Percentiles rank a stretch among this genome's conserved stretches.
Conservation (phyloP, 2,113 vertebrate genomes). For the Sapayoa aenigma region DNA sequence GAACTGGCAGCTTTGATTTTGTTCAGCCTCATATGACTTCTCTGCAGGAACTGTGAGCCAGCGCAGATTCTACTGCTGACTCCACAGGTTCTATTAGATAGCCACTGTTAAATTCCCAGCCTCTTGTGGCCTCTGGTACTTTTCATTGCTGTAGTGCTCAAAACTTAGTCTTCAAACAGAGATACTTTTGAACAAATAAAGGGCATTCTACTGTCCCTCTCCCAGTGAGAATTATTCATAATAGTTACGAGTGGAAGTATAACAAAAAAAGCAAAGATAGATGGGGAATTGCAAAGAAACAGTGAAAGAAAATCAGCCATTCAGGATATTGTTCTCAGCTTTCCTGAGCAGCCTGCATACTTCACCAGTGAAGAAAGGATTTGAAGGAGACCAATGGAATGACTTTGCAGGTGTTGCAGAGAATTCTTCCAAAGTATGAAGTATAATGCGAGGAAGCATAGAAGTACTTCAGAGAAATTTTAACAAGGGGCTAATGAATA, state of each 20-base stretch:
- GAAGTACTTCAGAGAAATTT: conserved; percentile 11
- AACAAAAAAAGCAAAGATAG: not conserved
- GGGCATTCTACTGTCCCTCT: not conserved
- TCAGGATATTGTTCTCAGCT: not conserved
- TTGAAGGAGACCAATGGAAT: not conserved
- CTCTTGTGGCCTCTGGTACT: not conserved
- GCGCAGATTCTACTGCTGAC: not conserved
- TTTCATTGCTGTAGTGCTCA: not conserved
- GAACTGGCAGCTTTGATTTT: not conserved
- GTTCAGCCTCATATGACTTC: rapidly evolving
- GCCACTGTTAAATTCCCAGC: not conserved
- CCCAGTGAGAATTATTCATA: not conserved
- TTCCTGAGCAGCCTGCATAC: not conserved
- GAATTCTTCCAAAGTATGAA: not conserved
- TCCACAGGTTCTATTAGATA: not conserved
- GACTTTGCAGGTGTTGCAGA: conserved; percentile 24
- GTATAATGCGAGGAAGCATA: not conserved
- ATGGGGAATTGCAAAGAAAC: not conserved
- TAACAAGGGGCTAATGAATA: conserved; percentile 20
- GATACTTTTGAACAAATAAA: not conserved
- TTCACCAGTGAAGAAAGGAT: not conserved
- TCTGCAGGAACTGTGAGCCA: rapidly evolving
- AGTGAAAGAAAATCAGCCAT: not conserved
- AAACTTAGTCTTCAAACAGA: not conserved
- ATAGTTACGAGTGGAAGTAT: not conserved